A percentile compares a stretch with the other conserved stretches of the same genome.
These are phyloP conservation scores for Clanis bilineata DNA, from an alignment of 2,888 invertebrate genomes.

Conservation along the genomic window DNA sequence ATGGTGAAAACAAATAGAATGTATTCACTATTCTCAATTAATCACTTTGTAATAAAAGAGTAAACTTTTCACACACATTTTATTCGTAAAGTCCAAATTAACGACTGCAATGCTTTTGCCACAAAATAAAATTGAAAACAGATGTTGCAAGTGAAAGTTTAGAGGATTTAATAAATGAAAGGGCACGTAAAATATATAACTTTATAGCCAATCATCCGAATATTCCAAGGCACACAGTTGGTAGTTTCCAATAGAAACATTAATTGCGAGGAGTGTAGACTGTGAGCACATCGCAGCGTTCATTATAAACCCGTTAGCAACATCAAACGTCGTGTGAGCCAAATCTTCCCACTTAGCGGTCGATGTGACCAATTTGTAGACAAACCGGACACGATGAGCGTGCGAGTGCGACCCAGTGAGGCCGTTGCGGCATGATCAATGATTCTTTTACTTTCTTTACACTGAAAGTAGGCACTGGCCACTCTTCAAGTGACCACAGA, in stretches of 20 bases:
- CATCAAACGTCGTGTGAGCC: constrained; percentile 46
- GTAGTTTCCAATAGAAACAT: neutral
- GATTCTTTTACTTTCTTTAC: constrained; percentile 76
- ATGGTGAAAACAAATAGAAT: constrained; percentile 18
- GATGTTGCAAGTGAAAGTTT: constrained; percentile 1
- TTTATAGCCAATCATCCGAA: neutral
- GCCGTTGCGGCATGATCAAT: constrained; percentile 57
- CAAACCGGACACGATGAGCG: constrained; percentile 69
- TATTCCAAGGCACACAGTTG: neutral
- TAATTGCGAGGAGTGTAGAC: constrained; percentile 21
- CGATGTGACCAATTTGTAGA: constrained; percentile 76
- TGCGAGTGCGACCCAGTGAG: constrained; percentile 66
- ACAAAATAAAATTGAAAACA: neutral
- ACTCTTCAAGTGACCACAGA: constrained; percentile 12
- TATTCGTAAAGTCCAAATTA: neutral
- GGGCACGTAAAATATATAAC: neutral
- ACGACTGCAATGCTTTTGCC: neutral
- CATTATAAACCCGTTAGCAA: constrained; percentile 45
- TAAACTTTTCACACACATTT: neutral
- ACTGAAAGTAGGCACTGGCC: constrained; percentile 59
- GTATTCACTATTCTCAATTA: neutral
- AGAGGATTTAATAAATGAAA: neutral
- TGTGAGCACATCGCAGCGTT: constrained; percentile 31
- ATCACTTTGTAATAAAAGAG: neutral
- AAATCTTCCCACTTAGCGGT: constrained; percentile 73